Evolutionary conservation across 2,113 vertebrate species (phyloP), one percentile per base, ranked within the genome.

Genomic region (Pantherophis guttatus): DNA sequence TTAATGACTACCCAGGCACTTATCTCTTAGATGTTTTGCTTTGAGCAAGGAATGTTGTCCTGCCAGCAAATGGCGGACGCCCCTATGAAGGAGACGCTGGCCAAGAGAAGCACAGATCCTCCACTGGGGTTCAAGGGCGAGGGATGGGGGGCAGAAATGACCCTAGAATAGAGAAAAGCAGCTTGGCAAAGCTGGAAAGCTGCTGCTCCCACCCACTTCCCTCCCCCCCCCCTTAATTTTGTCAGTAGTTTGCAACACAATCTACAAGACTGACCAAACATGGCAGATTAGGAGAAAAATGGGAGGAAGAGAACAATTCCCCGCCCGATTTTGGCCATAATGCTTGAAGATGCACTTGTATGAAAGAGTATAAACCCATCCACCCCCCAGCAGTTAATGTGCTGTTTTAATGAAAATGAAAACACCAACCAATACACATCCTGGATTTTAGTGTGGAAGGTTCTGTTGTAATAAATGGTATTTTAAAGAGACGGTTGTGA

Each of bases 381-480:
- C 33, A 13, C 53, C 15, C 33, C n/a, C 52, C 9, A 59, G 11
- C 8, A 7, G 88, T n/a, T 39, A 88, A 91, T 87, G 62, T 88
- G 39, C 2, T 88, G 62, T 91, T 94, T 93, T 24, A 75, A 89
- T 75, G 23, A 91, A 81, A 24, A 55, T 17, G 90, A 93, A 75
- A 81, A 39, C n/a, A 39, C 33, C 70, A 81, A 96, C 90, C 89
- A 94, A 94, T 52, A 95, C 90, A 19, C 0, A 89, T 92, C 95
- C 86, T 96, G 95, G 92, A 55, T 95, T 96, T 93, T 57, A 57
- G 93, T 94, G 95, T 92, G 91, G 88, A 93, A 93, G 96, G 94
- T 94, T 96, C 96, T 91, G 1, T 94, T 95, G 96, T 95, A 97
- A 97, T 97, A 97, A 97, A 97, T 90, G 95, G 93, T 94, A n/a